A percentile compares a stretch with the other conserved stretches of the same genome.
Evolutionary conservation across 2,797 vertebrate species (phyloP).

Genomic region (Pterois miles): DNA sequence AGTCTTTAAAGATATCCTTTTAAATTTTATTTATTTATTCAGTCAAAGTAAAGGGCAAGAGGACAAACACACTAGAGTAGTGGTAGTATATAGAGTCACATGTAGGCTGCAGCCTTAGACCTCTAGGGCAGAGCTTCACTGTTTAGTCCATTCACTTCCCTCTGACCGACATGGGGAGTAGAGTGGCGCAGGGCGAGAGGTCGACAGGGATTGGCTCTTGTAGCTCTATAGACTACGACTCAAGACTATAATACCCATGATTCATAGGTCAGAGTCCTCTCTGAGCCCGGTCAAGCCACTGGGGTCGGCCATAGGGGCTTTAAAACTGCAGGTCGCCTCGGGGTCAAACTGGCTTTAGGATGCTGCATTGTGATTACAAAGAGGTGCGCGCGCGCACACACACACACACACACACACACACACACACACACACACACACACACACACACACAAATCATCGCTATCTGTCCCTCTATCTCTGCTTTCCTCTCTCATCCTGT

Average conservation of each 20-base stretch:
- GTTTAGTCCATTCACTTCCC: slow-evolving; percentile 64
- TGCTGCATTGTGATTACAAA: slow-evolving; percentile 70
- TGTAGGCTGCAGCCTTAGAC: slow-evolving; percentile 72
- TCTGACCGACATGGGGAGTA: slow-evolving; percentile 65
- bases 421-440: neutral
- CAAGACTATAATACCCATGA: slow-evolving; percentile 77
- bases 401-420: slow-evolving; percentile 26
- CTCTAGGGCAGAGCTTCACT: slow-evolving; percentile 68
- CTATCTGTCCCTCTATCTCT: slow-evolving; percentile 50
- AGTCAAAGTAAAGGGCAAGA: slow-evolving; percentile 70
- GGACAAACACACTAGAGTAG: slow-evolving; percentile 52
- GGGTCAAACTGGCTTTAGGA: slow-evolving; percentile 73
- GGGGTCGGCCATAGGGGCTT: slow-evolving; percentile 60
- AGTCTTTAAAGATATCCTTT: slow-evolving; percentile 31
- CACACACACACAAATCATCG: slow-evolving; percentile 41
- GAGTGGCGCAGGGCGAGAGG: slow-evolving; percentile 75
- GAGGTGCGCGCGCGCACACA: slow-evolving; percentile 21
- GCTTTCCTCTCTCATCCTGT: slow-evolving; percentile 48
- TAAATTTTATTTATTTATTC: slow-evolving; percentile 68
- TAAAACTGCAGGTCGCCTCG: slow-evolving; percentile 49
- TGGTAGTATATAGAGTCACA: slow-evolving; percentile 54
- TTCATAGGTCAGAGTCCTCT: slow-evolving; percentile 77
- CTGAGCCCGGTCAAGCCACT: slow-evolving; percentile 71
- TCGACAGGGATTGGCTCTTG: slow-evolving; percentile 73
- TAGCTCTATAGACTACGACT: slow-evolving; percentile 73